Evolutionary conservation across 1,140 invertebrate species (phyloP).

Genomic region (Stegodyphus mimosarum): DNA sequence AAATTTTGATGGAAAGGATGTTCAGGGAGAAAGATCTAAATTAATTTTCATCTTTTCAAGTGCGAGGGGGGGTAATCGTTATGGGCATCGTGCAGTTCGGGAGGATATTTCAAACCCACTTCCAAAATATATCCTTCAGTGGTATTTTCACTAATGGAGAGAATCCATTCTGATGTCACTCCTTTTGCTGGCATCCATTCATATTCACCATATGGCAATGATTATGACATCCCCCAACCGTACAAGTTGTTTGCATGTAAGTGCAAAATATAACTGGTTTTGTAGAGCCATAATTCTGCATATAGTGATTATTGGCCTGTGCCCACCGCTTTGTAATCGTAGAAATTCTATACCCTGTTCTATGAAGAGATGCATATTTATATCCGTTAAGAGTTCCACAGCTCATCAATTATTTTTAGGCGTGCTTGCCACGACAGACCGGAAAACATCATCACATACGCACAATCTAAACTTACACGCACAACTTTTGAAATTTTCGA

Average conservation of each 20-base stretch:
- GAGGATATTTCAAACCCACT: not conserved
- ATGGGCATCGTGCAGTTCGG: not conserved
- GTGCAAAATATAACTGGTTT: not conserved
- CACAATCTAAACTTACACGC: not conserved
- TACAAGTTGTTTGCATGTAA: not conserved
- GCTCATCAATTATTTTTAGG: slow-evolving; percentile 1
- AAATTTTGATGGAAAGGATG: not conserved
- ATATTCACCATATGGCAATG: not conserved
- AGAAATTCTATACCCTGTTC: not conserved
- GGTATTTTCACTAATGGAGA: not conserved
- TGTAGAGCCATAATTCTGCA: not conserved
- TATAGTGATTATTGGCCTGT: not conserved
- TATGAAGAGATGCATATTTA: slow-evolving; percentile 17
- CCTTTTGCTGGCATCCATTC: not conserved
- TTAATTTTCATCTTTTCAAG: not conserved
- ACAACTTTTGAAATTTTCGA: slow-evolving; percentile 5
- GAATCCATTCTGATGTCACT: not conserved
- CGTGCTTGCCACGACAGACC: slow-evolving; percentile 21
- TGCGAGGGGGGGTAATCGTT: not conserved
- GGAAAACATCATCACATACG: not conserved
- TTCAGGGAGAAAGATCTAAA: not conserved
- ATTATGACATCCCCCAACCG: not conserved
- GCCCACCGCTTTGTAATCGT: not conserved
- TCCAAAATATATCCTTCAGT: not conserved
- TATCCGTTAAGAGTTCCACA: slow-evolving; percentile 14